Evolutionary conservation across 2,113 vertebrate species (phyloP).

Genomic region (Heterotilapia buettikoferi): DNA sequence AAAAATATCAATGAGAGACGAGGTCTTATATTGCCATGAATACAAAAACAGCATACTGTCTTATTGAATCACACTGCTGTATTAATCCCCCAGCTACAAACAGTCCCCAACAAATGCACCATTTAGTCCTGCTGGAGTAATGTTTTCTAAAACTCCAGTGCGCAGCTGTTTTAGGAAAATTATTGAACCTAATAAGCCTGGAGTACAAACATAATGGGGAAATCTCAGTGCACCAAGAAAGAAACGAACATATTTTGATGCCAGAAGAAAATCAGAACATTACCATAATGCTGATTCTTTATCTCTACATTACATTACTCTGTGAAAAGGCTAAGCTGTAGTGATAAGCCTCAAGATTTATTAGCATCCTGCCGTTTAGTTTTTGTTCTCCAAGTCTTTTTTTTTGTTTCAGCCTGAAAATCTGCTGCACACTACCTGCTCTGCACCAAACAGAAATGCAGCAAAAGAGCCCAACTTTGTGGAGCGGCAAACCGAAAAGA

Average conservation of each 20-base stretch:
- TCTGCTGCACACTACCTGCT: neutral
- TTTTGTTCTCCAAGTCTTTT: neutral
- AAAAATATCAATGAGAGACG: neutral
- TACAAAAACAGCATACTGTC: neutral
- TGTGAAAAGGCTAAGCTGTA: neutral
- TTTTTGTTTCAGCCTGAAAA: neutral
- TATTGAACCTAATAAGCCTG: neutral
- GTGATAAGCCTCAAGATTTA: neutral
- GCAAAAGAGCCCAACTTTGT: neutral
- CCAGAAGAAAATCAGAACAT: neutral
- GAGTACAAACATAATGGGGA: neutral
- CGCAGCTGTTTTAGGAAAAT: neutral
- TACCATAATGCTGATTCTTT: neutral
- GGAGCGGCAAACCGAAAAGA: neutral
- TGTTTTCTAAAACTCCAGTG: neutral
- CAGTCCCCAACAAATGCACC: neutral
- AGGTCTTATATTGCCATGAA: neutral
- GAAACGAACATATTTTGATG: neutral
- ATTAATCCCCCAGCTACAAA: neutral
- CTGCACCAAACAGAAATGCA: neutral
- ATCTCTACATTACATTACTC: neutral
- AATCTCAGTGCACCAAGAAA: neutral
- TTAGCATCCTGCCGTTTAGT: rapidly evolving
- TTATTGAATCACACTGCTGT: neutral
- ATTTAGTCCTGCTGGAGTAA: neutral